Base-by-base conservation (phyloP, 1,140 invertebrate species). In the Ctenoplectra terminalis region DNA sequence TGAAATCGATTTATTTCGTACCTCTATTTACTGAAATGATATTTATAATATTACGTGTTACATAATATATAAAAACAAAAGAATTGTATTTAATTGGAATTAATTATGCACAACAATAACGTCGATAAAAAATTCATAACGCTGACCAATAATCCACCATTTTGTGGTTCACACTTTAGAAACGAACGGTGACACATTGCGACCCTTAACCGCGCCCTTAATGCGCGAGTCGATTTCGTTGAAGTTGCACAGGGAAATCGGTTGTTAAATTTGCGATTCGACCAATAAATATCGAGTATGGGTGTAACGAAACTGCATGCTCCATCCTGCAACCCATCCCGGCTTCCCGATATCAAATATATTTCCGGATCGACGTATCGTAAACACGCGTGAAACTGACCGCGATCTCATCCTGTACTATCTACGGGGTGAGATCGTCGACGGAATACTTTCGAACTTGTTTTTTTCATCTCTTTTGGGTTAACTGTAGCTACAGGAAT, bases 231-330 rank as follows among this genome's bases (percentile, higher is more conserved):
- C 74, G 61, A 43, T 76, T 67, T 7, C 37, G 74, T 46, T 37
- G 15, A 13, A 70, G 64, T 70, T 60, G 43, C 26, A 37, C n/a
- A 15, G 20, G 40, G 54, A 78, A 78, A 78, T 79, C 56, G 77
- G 43, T 43, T 37, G 69, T 79, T 79, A 79, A 79, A 79, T 73
- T 79, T 72, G 58, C 43, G 69, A 79, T 79, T 61, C 58, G 46
- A 23, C 48, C 46, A 72, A 48, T 73, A 80, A 80, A 80, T 80
- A 80, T 80, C 60, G 78, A 20, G 56, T 63, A 79, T 79, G 67
- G 67, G 31, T 72, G 67, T 23, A 73, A 54, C 58, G 48, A 64
- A 80, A 80, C 48, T 74, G 70, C 60, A 23, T 60, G 46, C 48
- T 79, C 31, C 46, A 40, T 69, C 43, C 56, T 26, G 26, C 61